phyloP scores from a whole-genome alignment of 1,140 invertebrate species.

The Antheraea mylitta region DNA sequence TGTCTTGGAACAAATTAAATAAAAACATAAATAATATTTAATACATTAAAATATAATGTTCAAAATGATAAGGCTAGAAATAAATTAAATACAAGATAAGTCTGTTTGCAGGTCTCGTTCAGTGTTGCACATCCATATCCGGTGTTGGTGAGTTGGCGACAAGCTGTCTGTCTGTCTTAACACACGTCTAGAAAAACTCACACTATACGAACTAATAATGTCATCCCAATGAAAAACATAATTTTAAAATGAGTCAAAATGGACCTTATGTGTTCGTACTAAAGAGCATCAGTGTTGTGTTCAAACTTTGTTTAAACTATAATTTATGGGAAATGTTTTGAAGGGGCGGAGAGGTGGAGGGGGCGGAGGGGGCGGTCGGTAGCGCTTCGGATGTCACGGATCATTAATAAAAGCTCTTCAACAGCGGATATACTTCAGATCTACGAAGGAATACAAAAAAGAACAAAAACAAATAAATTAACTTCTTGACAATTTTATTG shows the following conservation, averaged over 20 bases:
- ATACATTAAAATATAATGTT: too few species aligned
- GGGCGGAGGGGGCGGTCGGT: conserved; percentile 36
- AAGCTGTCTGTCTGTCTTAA: conserved; percentile 43
- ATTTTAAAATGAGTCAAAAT: conserved; percentile 18
- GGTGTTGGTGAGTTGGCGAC: conserved; percentile 57
- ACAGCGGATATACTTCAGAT: conserved; percentile 22
- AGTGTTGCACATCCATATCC: conserved; percentile 12
- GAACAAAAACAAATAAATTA: too few species aligned
- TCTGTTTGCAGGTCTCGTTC: background rate
- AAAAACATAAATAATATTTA: too few species aligned
- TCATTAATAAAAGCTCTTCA: conserved; percentile 56
- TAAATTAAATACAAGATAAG: background rate
- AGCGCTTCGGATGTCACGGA: conserved; percentile 61
- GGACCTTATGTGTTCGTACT: conserved; percentile 21
- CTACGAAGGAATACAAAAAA: background rate
- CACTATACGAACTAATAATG: conserved; percentile 37
- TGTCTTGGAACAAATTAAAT: too few species aligned
- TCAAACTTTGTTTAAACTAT: conserved; percentile 22
- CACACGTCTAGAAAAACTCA: conserved; percentile 33
- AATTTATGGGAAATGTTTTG: conserved; percentile 51
- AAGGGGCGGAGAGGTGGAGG: too few species aligned
- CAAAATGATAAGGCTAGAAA: too few species aligned
- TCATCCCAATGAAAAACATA: conserved; percentile 33
- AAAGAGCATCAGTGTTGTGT: conserved; percentile 13
- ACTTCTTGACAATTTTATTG: too few species aligned